Conservation (phyloP, 2,797 vertebrate species). For the Sibirionetta formosa region DNA sequence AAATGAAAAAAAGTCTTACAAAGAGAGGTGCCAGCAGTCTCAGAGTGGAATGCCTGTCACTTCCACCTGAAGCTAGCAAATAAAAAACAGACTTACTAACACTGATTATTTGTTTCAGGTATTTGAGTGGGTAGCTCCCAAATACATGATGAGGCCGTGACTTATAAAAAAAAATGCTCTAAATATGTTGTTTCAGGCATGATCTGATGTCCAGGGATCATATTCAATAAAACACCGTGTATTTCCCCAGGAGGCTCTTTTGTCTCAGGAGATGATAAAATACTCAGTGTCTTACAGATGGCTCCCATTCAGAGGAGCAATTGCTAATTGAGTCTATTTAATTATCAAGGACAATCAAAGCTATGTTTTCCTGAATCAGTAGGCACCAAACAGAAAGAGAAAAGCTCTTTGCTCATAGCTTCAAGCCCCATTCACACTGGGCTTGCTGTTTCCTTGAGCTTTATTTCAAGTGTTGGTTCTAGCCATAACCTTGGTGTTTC, state of each 20-base stretch:
- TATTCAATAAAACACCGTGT: not conserved
- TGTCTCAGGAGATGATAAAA: not conserved
- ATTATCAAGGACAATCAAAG: not conserved
- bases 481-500: not conserved
- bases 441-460: not conserved
- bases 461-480: not conserved
- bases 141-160: not conserved
- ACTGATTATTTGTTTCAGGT: not conserved
- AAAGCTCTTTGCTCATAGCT: not conserved
- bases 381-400: not conserved
- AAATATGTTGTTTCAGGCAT: not conserved
- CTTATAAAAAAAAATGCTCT: not conserved
- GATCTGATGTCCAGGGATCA: not conserved
- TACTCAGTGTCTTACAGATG: not conserved
- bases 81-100: not conserved
- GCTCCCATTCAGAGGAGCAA: not conserved
- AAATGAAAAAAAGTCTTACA: not conserved
- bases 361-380: not conserved
- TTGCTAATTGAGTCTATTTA: not conserved
- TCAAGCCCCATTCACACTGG: not conserved
- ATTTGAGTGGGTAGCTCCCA: not conserved
- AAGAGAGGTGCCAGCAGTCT: not conserved
- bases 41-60: not conserved
- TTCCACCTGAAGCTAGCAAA: not conserved
- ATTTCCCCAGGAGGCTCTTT: not conserved